Percentiles rank a stretch among this genome's conserved stretches.
These are phyloP conservation scores for Steinernema khuongi DNA, from an alignment of 1,140 invertebrate genomes.

Conservation along the genomic window DNA sequence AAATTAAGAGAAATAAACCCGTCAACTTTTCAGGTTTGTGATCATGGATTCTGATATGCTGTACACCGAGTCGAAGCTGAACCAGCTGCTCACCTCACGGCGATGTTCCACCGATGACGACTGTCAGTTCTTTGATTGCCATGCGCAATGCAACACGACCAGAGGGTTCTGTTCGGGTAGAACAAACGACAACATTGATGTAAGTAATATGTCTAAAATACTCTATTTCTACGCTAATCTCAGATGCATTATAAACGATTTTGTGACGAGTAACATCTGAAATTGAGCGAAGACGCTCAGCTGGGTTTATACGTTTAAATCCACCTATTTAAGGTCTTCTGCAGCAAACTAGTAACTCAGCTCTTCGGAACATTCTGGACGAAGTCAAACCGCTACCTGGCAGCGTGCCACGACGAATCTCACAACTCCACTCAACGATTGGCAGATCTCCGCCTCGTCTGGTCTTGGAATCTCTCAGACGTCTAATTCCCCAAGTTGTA, in stretches of 20 bases:
- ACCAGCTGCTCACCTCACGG: slow-evolving; percentile 38
- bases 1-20: no score
- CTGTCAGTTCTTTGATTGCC: slow-evolving; percentile 47
- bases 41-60: slow-evolving; percentile 58
- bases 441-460: slow-evolving; percentile 49
- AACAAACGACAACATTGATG: slow-evolving; percentile 55
- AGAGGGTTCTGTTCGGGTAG: slow-evolving; percentile 43
- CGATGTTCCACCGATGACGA: slow-evolving; percentile 45
- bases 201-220: slow-evolving; percentile 29
- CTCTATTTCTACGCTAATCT: neutral
- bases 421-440: slow-evolving; percentile 48
- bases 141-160: slow-evolving; percentile 39
- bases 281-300: neutral
- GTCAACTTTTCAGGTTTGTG: slow-evolving; percentile 48
- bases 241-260: no score
- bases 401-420: slow-evolving; percentile 50
- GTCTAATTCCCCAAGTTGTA: no score
- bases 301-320: neutral
- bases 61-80: slow-evolving; percentile 52
- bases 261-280: no score
- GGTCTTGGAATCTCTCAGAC: slow-evolving; percentile 55
- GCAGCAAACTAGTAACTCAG: slow-evolving; percentile 50
- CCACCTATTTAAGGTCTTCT: slow-evolving; percentile 48
- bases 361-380: slow-evolving; percentile 56
- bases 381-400: slow-evolving; percentile 54